Conservation (phyloP, 2,113 vertebrate genomes). For the Calonectris borealis region DNA sequence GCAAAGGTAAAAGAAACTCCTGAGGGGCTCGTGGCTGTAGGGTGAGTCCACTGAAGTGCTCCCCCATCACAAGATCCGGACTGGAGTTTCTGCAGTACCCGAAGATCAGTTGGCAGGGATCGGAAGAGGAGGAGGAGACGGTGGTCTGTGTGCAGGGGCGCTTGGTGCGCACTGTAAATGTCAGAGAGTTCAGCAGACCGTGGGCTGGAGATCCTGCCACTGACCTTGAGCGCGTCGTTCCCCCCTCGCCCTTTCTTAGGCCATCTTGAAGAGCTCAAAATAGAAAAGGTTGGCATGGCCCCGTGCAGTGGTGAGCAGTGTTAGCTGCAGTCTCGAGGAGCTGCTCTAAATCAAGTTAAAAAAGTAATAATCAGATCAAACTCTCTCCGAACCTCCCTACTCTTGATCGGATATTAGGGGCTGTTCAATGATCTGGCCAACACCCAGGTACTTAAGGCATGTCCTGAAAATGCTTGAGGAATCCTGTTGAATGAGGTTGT, state of each 20-base stretch:
- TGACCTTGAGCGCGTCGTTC: not conserved
- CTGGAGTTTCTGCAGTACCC: not conserved
- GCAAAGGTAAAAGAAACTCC: not conserved
- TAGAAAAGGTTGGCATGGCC: not conserved
- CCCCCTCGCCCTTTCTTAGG: not conserved
- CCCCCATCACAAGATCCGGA: not conserved
- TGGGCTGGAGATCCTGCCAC: not conserved
- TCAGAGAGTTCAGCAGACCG: not conserved
- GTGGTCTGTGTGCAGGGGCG: rapidly evolving
- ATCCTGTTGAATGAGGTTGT: not conserved
- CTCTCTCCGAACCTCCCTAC: not conserved
- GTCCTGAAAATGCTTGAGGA: not conserved
- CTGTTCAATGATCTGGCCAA: not conserved
- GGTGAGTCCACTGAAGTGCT: not conserved
- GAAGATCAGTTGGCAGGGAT: not conserved
- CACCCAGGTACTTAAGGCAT: not conserved
- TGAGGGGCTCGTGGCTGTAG: not conserved
- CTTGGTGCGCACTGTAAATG: not conserved
- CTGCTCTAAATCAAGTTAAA: not conserved
- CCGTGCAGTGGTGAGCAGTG: not conserved
- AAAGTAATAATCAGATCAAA: not conserved
- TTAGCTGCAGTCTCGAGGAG: not conserved
- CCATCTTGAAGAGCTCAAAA: not conserved
- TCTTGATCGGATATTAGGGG: not conserved
- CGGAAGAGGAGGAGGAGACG: not conserved